Conservation (phyloP, 2,888 invertebrate genomes). For the Xanthostigma xanthostigma region DNA sequence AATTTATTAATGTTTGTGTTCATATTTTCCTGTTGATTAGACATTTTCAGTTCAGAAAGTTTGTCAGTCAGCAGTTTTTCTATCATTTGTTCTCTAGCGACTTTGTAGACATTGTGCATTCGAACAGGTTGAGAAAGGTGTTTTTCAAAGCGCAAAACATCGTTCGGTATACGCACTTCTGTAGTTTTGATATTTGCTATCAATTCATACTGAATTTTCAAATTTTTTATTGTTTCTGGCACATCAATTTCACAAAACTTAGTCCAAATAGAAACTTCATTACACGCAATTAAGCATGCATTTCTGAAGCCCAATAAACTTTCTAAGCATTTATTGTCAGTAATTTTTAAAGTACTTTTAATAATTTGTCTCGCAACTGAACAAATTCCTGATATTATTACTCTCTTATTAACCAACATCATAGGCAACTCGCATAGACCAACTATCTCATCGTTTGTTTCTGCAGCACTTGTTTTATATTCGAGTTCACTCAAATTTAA, state of each 20-base stretch:
- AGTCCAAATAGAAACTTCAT: slow-evolving; percentile 80
- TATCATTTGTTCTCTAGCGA: slow-evolving; percentile 42
- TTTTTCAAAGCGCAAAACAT: slow-evolving; percentile 63
- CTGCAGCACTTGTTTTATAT: slow-evolving; percentile 13
- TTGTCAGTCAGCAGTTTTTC: slow-evolving; percentile 11
- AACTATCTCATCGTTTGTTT: slow-evolving; percentile 24
- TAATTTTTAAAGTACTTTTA: slow-evolving; percentile 23
- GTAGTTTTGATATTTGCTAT: slow-evolving; percentile 10
- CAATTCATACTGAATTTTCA: slow-evolving; percentile 21
- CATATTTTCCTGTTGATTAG: slow-evolving; percentile 16
- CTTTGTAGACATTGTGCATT: slow-evolving; percentile 73
- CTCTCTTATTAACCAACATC: slow-evolving; percentile 37
- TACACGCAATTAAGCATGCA: slow-evolving; percentile 66
- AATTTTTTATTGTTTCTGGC: slow-evolving; percentile 38
- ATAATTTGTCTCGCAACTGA: slow-evolving; percentile 51
- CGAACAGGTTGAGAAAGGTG: slow-evolving; percentile 72
- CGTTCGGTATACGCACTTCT: slow-evolving; percentile 40
- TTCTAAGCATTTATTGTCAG: slow-evolving; percentile 25
- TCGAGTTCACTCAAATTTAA: slow-evolving; percentile 8
- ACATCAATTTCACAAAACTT: slow-evolving; percentile 82
- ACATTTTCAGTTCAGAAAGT: slow-evolving; percentile 6
- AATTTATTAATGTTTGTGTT: slow-evolving; percentile 12
- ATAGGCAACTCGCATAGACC: slow-evolving; percentile 45
- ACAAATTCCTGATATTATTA: slow-evolving; percentile 62
- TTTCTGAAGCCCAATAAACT: slow-evolving; percentile 63